A percentile compares a stretch with the other conserved stretches of the same genome.
Conservation (phyloP, 2,888 invertebrate species). For the Erebia epiphron region DNA sequence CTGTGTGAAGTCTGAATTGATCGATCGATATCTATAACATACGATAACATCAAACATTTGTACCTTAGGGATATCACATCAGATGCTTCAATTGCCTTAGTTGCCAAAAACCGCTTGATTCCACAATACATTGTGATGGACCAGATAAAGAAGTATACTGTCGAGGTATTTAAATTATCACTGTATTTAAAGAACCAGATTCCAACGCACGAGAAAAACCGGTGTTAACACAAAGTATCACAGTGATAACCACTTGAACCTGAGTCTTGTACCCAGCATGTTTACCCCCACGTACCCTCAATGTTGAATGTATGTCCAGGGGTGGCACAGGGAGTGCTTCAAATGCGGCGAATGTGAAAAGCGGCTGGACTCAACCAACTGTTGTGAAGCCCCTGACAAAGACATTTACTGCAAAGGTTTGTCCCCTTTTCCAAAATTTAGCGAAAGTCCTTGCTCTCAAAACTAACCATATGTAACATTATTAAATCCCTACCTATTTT, state of each 20-base stretch:
- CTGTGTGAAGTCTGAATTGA: too few relatives aligned
- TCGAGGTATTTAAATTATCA: slow-evolving; percentile 96
- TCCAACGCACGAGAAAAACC: slow-evolving; percentile 21
- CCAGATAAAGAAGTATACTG: slow-evolving; percentile 96
- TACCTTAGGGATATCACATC: slow-evolving; percentile 92
- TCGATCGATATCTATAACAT: not conserved
- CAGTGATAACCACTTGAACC: slow-evolving; percentile 70
- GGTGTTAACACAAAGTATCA: slow-evolving; percentile 63
- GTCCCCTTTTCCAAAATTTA: slow-evolving; percentile 54
- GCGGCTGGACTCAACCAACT: slow-evolving; percentile 94
- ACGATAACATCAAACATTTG: slow-evolving; percentile 47
- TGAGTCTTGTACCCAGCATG: slow-evolving; percentile 61
- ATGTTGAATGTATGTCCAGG: slow-evolving; percentile 84
- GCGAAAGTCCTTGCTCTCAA: slow-evolving; percentile 6
- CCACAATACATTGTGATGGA: slow-evolving; percentile 95
- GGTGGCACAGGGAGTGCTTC: slow-evolving; percentile 97
- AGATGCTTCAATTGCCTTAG: slow-evolving; percentile 94
- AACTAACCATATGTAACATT: slow-evolving; percentile 29
- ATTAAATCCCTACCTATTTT: slow-evolving; percentile 2
- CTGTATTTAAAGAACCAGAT: slow-evolving; percentile 83
- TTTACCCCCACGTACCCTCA: slow-evolving; percentile 52
- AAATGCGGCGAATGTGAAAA: slow-evolving; percentile 94
- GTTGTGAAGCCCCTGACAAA: slow-evolving; percentile 97
- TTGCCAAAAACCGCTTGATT: slow-evolving; percentile 93
- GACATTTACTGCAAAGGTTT: slow-evolving; percentile 98